Percentiles rank a stretch among this genome's conserved stretches.
Evolutionary conservation across 2,888 invertebrate species (phyloP).

Genomic region (Ecdyonurus torrentis): DNA sequence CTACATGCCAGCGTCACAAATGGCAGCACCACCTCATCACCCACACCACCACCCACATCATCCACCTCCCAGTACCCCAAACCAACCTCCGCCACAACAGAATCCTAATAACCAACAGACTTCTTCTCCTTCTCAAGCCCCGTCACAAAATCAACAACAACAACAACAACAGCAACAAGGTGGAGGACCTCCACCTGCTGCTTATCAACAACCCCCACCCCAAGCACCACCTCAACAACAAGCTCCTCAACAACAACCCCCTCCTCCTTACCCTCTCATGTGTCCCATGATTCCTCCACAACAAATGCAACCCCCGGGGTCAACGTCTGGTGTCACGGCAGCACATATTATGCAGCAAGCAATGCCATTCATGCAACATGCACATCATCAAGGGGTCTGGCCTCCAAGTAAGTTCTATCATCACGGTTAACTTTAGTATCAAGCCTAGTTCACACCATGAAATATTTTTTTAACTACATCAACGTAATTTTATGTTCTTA

Average conservation of each 20-base stretch:
- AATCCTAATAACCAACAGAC: constrained; percentile 5
- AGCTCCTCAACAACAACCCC: constrained; percentile 1
- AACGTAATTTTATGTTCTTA: no score
- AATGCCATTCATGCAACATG: not conserved
- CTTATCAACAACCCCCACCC: constrained; percentile 16
- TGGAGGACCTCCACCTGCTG: constrained; percentile 3
- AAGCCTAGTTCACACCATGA: no score
- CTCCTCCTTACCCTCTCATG: constrained; percentile 4
- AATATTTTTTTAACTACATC: no score
- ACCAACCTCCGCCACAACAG: constrained; percentile 3
- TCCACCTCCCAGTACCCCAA: constrained; percentile 11
- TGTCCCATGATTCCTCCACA: not conserved
- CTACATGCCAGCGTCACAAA: constrained; percentile 31
- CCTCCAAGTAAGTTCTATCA: no score
- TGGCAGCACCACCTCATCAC: constrained; percentile 27
- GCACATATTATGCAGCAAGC: not conserved
- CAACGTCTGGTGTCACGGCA: not conserved
- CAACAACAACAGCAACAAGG: constrained; percentile 22
- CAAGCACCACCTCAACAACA: constrained; percentile 8
- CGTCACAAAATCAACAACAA: constrained; percentile 25
- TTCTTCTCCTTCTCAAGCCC: constrained; percentile 16
- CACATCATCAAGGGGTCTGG: not conserved
- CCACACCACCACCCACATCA: constrained; percentile 22
- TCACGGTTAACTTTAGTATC: no score
- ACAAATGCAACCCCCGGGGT: constrained; percentile 1